A percentile compares a stretch with the other conserved stretches of the same genome.
Evolutionary conservation across 2,888 invertebrate species (phyloP).

Genomic region (Rhamnusium bicolor): DNA sequence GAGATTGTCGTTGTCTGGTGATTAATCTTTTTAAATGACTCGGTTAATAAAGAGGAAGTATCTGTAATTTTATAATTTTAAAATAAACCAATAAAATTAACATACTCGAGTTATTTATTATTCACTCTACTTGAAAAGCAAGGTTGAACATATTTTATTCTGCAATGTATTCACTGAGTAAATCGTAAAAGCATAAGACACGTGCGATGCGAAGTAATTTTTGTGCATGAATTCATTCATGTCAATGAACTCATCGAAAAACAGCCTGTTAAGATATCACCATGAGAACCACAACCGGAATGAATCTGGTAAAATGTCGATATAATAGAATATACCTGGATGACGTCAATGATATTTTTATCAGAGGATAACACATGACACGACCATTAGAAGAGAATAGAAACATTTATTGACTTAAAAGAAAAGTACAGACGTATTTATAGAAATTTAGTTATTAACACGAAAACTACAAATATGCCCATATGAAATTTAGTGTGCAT

Average conservation of each 20-base stretch:
- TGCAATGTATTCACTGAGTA: not conserved
- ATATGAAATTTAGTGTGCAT: no score
- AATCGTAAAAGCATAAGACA: not conserved
- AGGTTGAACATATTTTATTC: not conserved
- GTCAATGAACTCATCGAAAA: not conserved
- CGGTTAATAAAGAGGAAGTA: not conserved
- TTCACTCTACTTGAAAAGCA: not conserved
- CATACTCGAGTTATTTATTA: not conserved
- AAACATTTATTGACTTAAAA: no score
- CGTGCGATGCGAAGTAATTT: not conserved
- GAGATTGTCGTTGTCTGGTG: conserved; percentile 10
- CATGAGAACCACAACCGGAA: not conserved
- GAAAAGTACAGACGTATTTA: no score
- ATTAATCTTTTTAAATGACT: not conserved
- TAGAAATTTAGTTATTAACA: no score
- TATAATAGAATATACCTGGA: not conserved
- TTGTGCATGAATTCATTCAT: not conserved
- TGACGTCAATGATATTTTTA: no score
- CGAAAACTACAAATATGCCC: no score
- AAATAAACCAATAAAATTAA: not conserved
- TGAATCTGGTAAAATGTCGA: not conserved
- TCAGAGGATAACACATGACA: no score
- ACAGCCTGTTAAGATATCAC: not conserved
- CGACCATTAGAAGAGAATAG: no score
- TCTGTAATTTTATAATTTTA: not conserved